phyloP scores from a whole-genome alignment of 1,140 invertebrate genomes.

The Anastrepha ludens region DNA sequence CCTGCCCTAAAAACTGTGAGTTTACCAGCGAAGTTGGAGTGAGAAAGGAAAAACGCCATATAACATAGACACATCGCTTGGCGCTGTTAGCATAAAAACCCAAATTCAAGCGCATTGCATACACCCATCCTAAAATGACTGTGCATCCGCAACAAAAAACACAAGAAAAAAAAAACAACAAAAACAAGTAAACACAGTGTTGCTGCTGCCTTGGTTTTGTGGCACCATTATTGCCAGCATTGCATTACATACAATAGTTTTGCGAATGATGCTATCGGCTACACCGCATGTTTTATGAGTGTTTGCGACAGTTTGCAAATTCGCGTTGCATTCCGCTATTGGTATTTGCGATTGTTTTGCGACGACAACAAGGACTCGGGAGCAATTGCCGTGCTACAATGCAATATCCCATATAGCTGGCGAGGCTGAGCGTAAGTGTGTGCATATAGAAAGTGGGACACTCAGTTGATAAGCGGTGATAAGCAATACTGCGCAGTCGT shows the following conservation, averaged over 20 bases:
- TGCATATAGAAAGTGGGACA: neutral
- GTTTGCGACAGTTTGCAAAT: slow-evolving; percentile 43
- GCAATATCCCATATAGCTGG: neutral
- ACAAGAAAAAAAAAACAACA: too few relatives aligned
- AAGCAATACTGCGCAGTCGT: too few relatives aligned
- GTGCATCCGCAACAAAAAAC: too few relatives aligned
- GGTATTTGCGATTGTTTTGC: slow-evolving; percentile 1
- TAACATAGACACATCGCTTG: neutral
- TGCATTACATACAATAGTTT: neutral
- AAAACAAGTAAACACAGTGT: too few relatives aligned
- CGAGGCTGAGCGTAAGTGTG: neutral
- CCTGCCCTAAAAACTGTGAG: neutral
- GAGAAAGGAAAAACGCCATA: neutral
- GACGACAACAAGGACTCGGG: neutral
- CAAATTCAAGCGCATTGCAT: neutral
- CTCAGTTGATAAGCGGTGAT: too few relatives aligned
- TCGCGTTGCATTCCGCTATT: slow-evolving; percentile 13
- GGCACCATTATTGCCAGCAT: neutral
- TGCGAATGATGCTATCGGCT: slow-evolving; percentile 8
- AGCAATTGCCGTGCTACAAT: neutral
- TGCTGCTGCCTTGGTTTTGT: slow-evolving; percentile 5
- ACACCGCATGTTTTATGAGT: slow-evolving; percentile 46
- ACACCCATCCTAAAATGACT: neutral
- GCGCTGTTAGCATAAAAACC: slow-evolving; percentile 17
- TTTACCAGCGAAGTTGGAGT: neutral